A percentile compares a stretch with the other conserved stretches of the same genome.
phyloP scores from a whole-genome alignment of 2,888 invertebrate genomes.

The Strigamia maritima region DNA sequence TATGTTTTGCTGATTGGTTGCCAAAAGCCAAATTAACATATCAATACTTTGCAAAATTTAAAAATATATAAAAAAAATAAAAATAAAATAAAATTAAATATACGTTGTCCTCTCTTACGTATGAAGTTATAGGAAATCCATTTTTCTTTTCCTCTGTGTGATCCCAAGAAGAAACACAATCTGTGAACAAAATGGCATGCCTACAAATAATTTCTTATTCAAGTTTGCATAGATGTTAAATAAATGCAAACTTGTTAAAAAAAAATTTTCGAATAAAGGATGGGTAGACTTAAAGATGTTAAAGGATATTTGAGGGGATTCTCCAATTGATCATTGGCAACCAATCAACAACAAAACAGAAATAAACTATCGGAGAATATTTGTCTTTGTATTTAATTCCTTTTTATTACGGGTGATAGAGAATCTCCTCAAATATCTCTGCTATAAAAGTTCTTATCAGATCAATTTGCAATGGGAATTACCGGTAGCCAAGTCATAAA shows the following conservation, averaged over 20 bases:
- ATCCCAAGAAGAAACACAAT: not conserved
- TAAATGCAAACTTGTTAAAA: not conserved
- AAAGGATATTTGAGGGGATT: not conserved
- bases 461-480: constrained; percentile 39
- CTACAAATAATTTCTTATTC: not conserved
- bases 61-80: not conserved
- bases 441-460: not conserved
- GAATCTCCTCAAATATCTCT: constrained; percentile 4
- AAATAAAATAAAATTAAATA: not conserved
- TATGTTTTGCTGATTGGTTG: not conserved
- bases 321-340: not conserved
- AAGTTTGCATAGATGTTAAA: not conserved
- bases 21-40: not conserved
- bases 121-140: not conserved
- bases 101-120: not conserved
- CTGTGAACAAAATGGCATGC: not conserved
- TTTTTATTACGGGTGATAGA: not conserved
- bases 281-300: not conserved
- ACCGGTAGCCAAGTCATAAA: constrained; percentile 55
- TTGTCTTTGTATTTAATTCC: not conserved
- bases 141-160: not conserved
- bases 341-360: not conserved
- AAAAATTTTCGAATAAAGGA: not conserved
- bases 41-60: not conserved
- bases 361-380: not conserved